These are phyloP conservation scores for Chiridota heheva DNA, from an alignment of 35 echinoderm and acorn worm species.

Conservation along the genomic window DNA sequence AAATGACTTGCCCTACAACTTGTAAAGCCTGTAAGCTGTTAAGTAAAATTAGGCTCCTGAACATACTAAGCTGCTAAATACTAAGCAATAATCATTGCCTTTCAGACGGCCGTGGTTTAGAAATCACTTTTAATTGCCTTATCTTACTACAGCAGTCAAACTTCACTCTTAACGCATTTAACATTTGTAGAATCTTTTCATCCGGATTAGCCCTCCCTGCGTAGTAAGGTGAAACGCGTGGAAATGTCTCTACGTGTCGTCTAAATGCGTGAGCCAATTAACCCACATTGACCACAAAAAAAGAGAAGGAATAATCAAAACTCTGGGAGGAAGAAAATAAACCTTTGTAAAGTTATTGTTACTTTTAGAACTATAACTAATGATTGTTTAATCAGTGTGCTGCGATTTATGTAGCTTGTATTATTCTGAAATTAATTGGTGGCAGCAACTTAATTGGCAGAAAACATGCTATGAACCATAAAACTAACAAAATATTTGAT, in stretches of 20 bases:
- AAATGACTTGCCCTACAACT: background rate
- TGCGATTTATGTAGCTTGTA: no score
- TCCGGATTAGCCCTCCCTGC: conserved; percentile 28
- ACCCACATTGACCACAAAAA: conserved; percentile 27
- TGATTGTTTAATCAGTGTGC: no score
- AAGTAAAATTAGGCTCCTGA: background rate
- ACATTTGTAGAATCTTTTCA: background rate
- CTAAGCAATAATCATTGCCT: background rate
- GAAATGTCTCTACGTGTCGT: conserved; percentile 7
- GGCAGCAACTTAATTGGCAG: no score
- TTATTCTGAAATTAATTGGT: no score
- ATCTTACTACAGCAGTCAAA: conserved; percentile 17
- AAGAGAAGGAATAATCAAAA: background rate
- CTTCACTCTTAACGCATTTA: background rate
- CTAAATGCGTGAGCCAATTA: background rate
- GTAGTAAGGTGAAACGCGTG: conserved; percentile 3
- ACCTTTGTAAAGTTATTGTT: no score
- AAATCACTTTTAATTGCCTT: no score
- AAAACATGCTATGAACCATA: no score
- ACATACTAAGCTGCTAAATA: background rate
- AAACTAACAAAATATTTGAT: no score
- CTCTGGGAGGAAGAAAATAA: no score
- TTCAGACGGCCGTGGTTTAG: no score
- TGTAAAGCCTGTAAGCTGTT: background rate
- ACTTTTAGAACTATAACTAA: no score